Percentiles rank a stretch among this genome's conserved stretches.
Evolutionary conservation across 1,140 invertebrate genomes (phyloP).

Genomic region (Meloidogyne exigua): DNA sequence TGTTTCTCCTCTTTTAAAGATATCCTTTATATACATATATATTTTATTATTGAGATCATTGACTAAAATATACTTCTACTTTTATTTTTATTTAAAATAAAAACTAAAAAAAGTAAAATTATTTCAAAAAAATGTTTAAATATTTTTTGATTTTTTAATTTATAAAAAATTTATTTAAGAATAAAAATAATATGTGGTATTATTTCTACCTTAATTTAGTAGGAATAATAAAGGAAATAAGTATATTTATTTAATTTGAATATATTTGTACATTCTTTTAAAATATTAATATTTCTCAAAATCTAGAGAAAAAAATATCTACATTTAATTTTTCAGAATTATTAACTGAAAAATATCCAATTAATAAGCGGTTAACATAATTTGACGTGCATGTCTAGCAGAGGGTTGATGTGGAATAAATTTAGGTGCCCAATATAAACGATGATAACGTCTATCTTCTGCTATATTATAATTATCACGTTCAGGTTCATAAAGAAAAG

Average conservation of each 20-base stretch:
- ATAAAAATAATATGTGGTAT: no score
- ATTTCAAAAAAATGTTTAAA: no score
- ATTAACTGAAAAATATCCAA: neutral
- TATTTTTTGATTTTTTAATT: no score
- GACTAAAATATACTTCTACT: neutral
- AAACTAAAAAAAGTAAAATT: no score
- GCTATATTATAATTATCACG: slow-evolving; percentile 33
- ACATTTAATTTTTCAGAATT: neutral
- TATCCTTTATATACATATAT: neutral
- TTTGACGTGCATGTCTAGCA: slow-evolving; percentile 40
- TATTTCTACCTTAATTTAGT: no score
- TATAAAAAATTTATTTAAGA: no score
- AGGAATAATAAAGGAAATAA: no score
- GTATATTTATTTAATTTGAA: no score
- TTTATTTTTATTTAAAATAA: no score
- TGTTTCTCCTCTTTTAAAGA: neutral
- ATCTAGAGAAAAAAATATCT: neutral
- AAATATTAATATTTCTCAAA: no score
- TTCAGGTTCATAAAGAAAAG: slow-evolving; percentile 38
- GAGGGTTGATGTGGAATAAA: slow-evolving; percentile 24
- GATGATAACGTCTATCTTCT: slow-evolving; percentile 43
- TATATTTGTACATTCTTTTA: no score
- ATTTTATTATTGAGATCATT: neutral
- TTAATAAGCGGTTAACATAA: slow-evolving; percentile 42
- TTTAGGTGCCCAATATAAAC: slow-evolving; percentile 30